These are phyloP conservation scores for Eulemur rubriventer DNA, from an alignment of 2,797 vertebrate genomes.

Conservation along the genomic window DNA sequence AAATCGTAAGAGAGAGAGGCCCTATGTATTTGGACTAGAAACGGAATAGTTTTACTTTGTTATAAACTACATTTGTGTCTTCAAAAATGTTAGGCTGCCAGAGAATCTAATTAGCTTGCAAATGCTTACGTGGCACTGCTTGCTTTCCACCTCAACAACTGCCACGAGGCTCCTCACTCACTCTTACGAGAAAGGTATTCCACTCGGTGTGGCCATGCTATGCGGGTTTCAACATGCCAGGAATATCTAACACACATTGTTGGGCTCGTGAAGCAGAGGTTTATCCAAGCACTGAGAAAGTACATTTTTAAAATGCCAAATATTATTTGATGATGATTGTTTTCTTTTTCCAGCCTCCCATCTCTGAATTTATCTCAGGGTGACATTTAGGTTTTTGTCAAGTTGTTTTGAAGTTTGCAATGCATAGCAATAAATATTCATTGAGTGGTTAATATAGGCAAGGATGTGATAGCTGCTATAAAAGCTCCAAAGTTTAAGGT, in stretches of 20 bases:
- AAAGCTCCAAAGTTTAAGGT: neutral
- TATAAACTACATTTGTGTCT: neutral
- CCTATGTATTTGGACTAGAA: neutral
- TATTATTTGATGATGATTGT: conserved; percentile 26
- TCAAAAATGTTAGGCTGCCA: conserved; percentile 22
- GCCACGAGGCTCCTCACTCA: neutral
- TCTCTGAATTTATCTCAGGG: neutral
- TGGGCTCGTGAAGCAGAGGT: neutral
- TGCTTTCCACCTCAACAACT: neutral
- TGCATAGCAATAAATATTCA: neutral
- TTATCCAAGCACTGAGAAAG: conserved; percentile 31
- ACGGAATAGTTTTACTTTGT: neutral
- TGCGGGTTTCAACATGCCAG: conserved; percentile 29
- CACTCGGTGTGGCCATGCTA: neutral
- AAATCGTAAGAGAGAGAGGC: neutral
- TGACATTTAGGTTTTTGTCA: neutral
- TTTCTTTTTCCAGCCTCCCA: neutral
- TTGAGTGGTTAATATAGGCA: neutral
- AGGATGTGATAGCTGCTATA: neutral
- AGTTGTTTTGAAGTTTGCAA: neutral
- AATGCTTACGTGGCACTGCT: neutral
- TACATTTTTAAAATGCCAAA: conserved; percentile 50
- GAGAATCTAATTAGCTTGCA: neutral
- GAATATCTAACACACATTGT: conserved; percentile 35
- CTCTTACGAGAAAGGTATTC: conserved; percentile 24